Base-by-base conservation (phyloP, 2,113 vertebrate species). In the Trogon surrucura region DNA sequence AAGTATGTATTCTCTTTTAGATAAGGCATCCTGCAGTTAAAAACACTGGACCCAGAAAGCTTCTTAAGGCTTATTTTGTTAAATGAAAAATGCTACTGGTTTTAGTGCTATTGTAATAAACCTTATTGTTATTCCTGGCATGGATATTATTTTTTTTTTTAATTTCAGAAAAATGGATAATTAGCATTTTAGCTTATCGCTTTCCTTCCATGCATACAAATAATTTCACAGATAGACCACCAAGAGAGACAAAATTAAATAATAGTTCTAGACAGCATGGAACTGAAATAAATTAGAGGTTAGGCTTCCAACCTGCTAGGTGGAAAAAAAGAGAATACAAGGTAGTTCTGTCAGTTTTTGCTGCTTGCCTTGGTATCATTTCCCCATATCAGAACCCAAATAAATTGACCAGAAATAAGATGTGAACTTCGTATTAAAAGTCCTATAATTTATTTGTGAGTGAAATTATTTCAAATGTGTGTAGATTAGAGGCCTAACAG, bases 111-210 rank as follows among this genome's bases (percentile, higher is more conserved):
- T 95, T 97, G 90, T 97, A 97, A 93, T 95, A 96, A 97, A 92
- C 88, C 93, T 96, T 89, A 93, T 98, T 98, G 89, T 97, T 97
- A 98, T 98, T 98, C 97, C 88, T 97, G 88, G 89, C 97, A 95
- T 97, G 95, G 80, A 86, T 81, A 44, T 96, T 88, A 79, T 91
- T 78, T 89, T 96, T 97, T 95, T 94, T 96, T 92, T 88, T 53
- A 38, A 83, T 92, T 89, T 89, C 96, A 97, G 95, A 95, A 98
- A 98, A 97, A 97, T 85, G 81, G 84, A 95, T 98, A 97, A 98
- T 98, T 98, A 97, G 71, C 97, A 98, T 98, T 97, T 98, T 97
- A 97, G 96, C 97, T 97, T 98, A 98, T 97, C 97, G 91, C 85
- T 96, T 97, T 96, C 93, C 89, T 74, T 96, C 95, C 93, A 72